phyloP scores from a whole-genome alignment of 2,888 invertebrate genomes.

The Linnaemya tessellans region DNA sequence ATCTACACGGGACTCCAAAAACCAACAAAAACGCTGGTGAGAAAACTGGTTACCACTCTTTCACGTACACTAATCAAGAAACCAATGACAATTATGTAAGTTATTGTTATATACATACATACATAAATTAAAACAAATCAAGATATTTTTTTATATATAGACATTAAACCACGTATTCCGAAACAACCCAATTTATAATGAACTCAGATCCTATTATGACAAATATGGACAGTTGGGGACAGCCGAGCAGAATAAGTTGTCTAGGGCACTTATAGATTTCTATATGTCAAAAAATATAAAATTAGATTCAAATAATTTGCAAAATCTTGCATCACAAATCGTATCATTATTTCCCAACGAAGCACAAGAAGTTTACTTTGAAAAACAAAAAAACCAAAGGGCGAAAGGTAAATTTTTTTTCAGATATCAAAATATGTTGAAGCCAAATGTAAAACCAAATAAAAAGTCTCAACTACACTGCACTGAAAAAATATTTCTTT shows the following conservation, averaged over 20 bases:
- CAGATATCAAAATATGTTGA: constrained; percentile 1
- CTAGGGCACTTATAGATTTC: constrained; percentile 26
- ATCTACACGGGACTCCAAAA: too few species aligned
- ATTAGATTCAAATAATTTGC: background rate
- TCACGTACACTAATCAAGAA: too few species aligned
- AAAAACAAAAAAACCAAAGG: constrained; percentile 31
- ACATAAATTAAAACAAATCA: too few species aligned
- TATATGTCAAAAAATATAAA: background rate
- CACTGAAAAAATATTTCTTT: background rate
- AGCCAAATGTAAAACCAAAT: background rate
- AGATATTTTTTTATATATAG: too few species aligned
- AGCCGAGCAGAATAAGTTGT: constrained; percentile 14
- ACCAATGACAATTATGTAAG: too few species aligned
- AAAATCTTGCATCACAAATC: constrained; percentile 29
- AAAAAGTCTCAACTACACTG: background rate
- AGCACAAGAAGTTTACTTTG: constrained; percentile 12
- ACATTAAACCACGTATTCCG: too few species aligned
- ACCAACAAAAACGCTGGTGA: too few species aligned
- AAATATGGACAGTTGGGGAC: background rate
- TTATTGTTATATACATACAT: too few species aligned
- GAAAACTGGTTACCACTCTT: too few species aligned
- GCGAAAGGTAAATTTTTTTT: constrained; percentile 5
- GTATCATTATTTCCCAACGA: constrained; percentile 18
- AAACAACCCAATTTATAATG: too few species aligned
- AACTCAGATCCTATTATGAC: too few species aligned